Percentiles rank a stretch among this genome's conserved stretches.
Conservation (phyloP, 2,113 vertebrate species). For the Megalops atlanticus region DNA sequence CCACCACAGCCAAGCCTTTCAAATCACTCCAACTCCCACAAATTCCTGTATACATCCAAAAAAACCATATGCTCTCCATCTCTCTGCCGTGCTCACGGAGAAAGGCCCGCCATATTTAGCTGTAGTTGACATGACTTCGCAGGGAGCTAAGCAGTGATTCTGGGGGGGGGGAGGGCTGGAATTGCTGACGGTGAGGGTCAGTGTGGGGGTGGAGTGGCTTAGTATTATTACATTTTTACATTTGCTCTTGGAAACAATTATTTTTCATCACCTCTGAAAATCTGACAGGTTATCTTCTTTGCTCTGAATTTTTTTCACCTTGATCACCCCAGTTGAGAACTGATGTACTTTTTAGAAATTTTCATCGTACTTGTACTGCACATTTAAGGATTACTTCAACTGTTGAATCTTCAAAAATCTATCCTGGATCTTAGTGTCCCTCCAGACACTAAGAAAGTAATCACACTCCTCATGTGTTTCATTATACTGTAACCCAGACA, state of each 20-base stretch:
- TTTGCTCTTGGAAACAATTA: conserved; percentile 1
- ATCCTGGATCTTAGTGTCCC: too few species aligned
- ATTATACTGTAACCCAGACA: not conserved
- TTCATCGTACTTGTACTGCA: too few species aligned
- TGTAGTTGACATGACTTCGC: conserved; percentile 49
- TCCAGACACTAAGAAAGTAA: too few species aligned
- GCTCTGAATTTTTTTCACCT: too few species aligned
- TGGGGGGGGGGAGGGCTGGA: conserved; percentile 31
- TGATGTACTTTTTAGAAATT: too few species aligned
- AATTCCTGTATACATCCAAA: conserved; percentile 52
- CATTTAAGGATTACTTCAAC: too few species aligned
- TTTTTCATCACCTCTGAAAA: not conserved
- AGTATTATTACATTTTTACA: not conserved
- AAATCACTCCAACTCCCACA: conserved; percentile 47
- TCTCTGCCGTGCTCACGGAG: conserved; percentile 32
- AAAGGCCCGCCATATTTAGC: conserved; percentile 19
- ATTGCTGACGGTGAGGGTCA: not conserved
- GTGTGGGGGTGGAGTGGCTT: not conserved
- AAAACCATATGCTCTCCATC: conserved; percentile 42
- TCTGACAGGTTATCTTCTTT: not conserved
- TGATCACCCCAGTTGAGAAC: too few species aligned
- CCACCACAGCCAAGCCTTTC: conserved; percentile 52
- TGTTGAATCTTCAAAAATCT: too few species aligned
- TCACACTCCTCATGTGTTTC: too few species aligned
- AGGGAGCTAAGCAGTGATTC: conserved; percentile 23